These are phyloP conservation scores for Oncorhynchus clarkii DNA, from an alignment of 2,113 vertebrate species.

Conservation along the genomic window DNA sequence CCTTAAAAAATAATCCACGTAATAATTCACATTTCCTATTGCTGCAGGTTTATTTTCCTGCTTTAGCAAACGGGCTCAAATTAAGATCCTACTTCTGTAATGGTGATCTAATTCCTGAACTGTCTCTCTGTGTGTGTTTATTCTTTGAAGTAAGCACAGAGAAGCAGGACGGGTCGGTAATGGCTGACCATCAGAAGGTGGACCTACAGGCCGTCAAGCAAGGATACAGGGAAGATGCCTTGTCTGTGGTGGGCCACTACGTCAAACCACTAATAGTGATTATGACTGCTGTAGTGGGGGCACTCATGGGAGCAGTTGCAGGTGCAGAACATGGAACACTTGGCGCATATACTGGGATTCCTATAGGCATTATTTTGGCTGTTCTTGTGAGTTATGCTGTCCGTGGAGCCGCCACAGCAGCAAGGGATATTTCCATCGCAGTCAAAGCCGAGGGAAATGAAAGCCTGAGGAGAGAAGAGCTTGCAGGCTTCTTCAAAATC, in stretches of 20 bases:
- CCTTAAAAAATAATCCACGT: too few relatives aligned
- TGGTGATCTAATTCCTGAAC: not conserved
- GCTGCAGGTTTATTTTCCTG: too few relatives aligned
- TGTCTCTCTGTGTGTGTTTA: not conserved
- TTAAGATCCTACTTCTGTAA: not conserved
- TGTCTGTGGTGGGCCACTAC: not conserved
- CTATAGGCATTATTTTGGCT: conserved; percentile 1
- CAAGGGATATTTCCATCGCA: not conserved
- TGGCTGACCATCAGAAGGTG: not conserved
- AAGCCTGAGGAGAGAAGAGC: not conserved
- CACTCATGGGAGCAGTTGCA: conserved; percentile 27
- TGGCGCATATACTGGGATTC: not conserved
- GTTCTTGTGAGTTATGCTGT: not conserved
- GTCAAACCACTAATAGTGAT: conserved; percentile 14
- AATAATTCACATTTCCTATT: too few relatives aligned
- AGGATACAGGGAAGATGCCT: not conserved
- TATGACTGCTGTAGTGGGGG: conserved; percentile 2
- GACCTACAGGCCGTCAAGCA: not conserved
- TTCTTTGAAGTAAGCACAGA: conserved; percentile 7
- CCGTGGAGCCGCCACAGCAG: not conserved
- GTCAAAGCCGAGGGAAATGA: not conserved
- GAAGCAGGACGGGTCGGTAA: not conserved
- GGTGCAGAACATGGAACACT: conserved; percentile 18
- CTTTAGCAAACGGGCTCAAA: too few relatives aligned
- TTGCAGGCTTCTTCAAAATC: too few relatives aligned